Evolutionary conservation across 2,113 vertebrate species (phyloP).

Genomic region (Galbula dea): DNA sequence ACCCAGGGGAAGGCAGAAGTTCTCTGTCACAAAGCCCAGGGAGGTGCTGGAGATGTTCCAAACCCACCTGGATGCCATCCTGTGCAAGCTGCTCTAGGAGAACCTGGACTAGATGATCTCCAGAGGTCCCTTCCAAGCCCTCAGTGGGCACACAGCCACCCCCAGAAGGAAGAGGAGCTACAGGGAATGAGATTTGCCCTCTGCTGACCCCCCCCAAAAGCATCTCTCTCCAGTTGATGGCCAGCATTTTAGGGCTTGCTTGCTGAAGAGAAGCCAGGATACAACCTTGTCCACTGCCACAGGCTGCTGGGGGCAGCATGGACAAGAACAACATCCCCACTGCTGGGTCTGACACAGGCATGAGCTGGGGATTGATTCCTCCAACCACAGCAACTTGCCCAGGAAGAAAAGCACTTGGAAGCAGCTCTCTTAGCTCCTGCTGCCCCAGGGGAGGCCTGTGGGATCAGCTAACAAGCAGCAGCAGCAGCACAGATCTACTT

Average conservation of each 20-base stretch:
- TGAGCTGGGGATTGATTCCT: background rate
- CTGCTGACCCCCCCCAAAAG: background rate
- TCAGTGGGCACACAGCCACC: background rate
- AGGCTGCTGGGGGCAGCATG: background rate
- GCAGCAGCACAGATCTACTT: background rate
- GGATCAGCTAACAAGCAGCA: background rate
- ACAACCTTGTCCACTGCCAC: background rate
- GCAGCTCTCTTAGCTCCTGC: conserved; percentile 22
- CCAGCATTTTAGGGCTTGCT: background rate
- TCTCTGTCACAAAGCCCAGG: background rate
- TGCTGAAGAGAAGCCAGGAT: background rate
- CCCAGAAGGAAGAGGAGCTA: background rate
- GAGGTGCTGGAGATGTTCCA: no score
- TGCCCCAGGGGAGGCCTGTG: background rate
- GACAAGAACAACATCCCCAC: background rate
- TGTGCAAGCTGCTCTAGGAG: no score
- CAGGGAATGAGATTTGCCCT: background rate
- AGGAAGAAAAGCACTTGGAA: conserved; percentile 63
- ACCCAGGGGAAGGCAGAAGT: fast-evolving
- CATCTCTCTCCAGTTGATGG: fast-evolving
- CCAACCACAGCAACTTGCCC: no score
- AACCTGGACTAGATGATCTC: no score
- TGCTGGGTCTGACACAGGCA: fast-evolving
- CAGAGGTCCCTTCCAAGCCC: no score
- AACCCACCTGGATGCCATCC: no score